Evolutionary conservation across 2,797 vertebrate species (phyloP), one percentile per base, ranked within the genome.

Genomic region (Tragopan temminckii): DNA sequence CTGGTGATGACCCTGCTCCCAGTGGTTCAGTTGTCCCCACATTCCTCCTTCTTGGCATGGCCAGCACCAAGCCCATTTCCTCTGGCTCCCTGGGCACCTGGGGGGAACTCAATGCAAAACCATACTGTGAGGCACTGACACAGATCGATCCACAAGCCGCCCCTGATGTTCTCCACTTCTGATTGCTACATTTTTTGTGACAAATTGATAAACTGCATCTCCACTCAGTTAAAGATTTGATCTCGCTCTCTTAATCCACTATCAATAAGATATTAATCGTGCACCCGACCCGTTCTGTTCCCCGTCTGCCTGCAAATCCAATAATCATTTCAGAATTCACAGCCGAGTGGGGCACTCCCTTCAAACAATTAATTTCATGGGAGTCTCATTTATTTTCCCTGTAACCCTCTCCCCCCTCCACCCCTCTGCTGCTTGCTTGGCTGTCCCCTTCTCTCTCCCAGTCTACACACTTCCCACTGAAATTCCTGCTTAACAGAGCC

Each of bases 171-270:
- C 95, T 95, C 90, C 71, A 38, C 74, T 93, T 96, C 88, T 95
- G 95, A 97, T 95, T 95, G 97, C 96, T 97, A 97, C 97, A 97
- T 97, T 97, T 96, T 97, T 95, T 96, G 96, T 97, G 97, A 98
- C 97, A 98, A 97, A 97, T 97, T 98, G 98, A 98, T 98, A 98
- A 98, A 98, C 97, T 98, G 94, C 97, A 96, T 98, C 97, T 97
- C 97, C 97, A 96, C 97, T 97, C 93, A 91, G 96, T 97, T 97
- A 98, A 97, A 97, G 97, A 97, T 97, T 98, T 98, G 97, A 98
- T 97, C 96, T 97, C 93, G 69, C 93, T 97, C 97, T 97, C 96
- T 95, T 97, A 97, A 98, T 98, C 97, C 93, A n/a, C 97, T 97
- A 97, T 98, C 97, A 97, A 98, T 98, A 98, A 97, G 96, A 97